phyloP scores from a whole-genome alignment of 2,113 vertebrate genomes.

The Poeciliopsis turrubarensis region DNA sequence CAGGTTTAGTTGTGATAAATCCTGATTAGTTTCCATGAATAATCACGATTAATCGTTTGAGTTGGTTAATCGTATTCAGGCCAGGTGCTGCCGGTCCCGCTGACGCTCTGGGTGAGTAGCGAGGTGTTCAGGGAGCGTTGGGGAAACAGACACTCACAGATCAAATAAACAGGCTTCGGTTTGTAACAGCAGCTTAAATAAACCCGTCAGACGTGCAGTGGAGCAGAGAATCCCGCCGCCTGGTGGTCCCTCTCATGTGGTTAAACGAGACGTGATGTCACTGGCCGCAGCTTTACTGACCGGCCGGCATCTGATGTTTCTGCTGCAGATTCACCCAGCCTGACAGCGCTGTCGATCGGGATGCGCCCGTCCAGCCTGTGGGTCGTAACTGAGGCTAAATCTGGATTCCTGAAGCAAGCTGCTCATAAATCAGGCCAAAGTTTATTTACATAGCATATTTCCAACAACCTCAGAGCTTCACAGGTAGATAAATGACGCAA shows the following conservation, averaged over 20 bases:
- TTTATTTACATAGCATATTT: too few relatives aligned
- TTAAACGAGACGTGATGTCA: slow-evolving; percentile 68
- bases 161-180: not conserved
- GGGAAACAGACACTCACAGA: not conserved
- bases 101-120: not conserved
- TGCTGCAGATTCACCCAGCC: not conserved
- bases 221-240: slow-evolving; percentile 60
- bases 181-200: slow-evolving; percentile 49
- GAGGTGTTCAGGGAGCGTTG: not conserved
- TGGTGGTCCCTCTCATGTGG: slow-evolving; percentile 66
- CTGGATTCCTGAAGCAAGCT: too few relatives aligned
- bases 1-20: too few relatives aligned
- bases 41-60: too few relatives aligned
- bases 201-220: slow-evolving; percentile 63
- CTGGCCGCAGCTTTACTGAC: slow-evolving; percentile 15
- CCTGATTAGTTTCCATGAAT: too few relatives aligned
- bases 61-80: not conserved
- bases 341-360: too few relatives aligned
- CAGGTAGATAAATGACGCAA: too few relatives aligned
- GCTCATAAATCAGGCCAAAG: too few relatives aligned
- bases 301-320: slow-evolving; percentile 21
- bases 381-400: too few relatives aligned
- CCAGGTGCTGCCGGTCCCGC: not conserved
- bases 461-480: too few relatives aligned
- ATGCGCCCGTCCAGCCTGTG: not conserved